A percentile compares a stretch with the other conserved stretches of the same genome.
Evolutionary conservation across 2,113 vertebrate genomes (phyloP).

Genomic region (Pycnonotus jocosus): DNA sequence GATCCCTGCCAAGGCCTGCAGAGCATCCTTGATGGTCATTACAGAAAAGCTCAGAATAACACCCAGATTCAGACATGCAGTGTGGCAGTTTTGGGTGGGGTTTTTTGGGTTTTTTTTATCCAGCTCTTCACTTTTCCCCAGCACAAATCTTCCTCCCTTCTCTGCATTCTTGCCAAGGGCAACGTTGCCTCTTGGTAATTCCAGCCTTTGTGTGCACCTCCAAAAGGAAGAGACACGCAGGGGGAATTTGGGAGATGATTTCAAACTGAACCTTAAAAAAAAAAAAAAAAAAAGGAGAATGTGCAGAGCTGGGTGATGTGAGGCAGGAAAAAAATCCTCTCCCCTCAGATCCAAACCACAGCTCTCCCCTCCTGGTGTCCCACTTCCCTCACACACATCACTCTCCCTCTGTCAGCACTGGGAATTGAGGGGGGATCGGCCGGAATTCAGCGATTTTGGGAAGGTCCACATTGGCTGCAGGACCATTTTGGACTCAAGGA

Average conservation of each 20-base stretch:
- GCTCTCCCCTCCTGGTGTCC: not conserved
- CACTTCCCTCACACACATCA: not conserved
- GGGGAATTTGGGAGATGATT: not conserved
- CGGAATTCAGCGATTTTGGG: not conserved
- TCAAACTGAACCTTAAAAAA: not conserved
- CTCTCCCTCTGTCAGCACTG: not conserved
- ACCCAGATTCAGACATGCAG: not conserved
- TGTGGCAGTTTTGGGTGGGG: not conserved
- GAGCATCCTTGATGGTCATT: not conserved
- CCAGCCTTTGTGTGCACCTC: not conserved
- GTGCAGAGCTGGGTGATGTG: rapidly evolving
- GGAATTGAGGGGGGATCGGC: rapidly evolving
- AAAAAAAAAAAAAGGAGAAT: not conserved
- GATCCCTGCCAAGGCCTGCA: not conserved
- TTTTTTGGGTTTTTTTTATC: not conserved
- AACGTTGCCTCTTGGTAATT: not conserved
- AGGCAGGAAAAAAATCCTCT: not conserved
- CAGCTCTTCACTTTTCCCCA: not conserved
- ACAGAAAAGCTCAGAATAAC: not conserved
- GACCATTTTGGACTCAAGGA: not conserved
- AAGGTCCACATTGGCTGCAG: not conserved
- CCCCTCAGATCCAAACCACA: not conserved
- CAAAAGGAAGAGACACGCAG: not conserved
- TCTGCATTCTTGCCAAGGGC: not conserved
- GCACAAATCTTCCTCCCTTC: not conserved